These are phyloP conservation scores for Phoxinus dragarum DNA, from an alignment of 2,797 vertebrate species.

Conservation along the genomic window DNA sequence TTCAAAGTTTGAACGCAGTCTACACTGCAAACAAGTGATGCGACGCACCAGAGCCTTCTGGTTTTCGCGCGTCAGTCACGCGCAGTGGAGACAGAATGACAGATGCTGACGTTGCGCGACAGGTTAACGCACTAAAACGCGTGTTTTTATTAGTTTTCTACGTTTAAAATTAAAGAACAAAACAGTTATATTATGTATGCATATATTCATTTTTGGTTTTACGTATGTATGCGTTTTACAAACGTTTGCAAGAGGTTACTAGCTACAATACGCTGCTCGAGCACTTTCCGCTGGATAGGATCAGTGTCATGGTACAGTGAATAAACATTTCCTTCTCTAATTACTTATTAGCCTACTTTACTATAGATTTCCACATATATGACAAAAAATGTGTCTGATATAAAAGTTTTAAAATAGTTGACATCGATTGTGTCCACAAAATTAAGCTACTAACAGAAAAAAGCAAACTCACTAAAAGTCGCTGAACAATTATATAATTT, in stretches of 20 bases:
- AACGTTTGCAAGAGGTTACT: neutral
- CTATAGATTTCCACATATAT: neutral
- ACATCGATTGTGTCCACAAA: no score
- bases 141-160: neutral
- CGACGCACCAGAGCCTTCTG: neutral
- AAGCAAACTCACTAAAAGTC: no score
- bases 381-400: neutral
- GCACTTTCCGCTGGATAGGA: neutral
- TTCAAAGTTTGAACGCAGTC: neutral
- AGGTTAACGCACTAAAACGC: neutral
- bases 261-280: neutral
- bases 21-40: neutral
- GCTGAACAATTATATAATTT: neutral
- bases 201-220: neutral
- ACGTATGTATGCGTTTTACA: neutral
- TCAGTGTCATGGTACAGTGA: no score
- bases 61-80: neutral
- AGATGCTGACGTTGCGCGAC: neutral
- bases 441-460: neutral
- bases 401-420: neutral
- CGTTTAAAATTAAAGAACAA: neutral
- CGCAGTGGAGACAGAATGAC: neutral
- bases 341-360: neutral
- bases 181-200: neutral
- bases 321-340: neutral